These are phyloP conservation scores for Epistrophella euchroma DNA, from an alignment of 2,888 invertebrate species.

Conservation along the genomic window DNA sequence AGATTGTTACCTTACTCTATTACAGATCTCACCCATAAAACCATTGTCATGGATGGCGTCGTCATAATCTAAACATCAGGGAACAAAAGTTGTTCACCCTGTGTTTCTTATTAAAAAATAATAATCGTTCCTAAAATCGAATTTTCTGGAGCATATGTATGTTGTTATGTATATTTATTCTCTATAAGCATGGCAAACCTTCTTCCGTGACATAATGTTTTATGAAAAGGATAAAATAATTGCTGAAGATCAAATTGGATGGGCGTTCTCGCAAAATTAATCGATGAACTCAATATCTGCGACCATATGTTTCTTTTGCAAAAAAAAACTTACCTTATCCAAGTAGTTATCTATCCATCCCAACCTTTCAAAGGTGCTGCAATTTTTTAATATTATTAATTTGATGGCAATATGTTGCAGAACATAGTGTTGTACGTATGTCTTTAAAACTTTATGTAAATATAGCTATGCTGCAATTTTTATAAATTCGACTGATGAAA, in stretches of 20 bases:
- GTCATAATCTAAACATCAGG: too few relatives aligned
- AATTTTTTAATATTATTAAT: constrained; percentile 33
- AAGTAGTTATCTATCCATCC: background rate
- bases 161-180: background rate
- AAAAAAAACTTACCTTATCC: background rate
- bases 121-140: background rate
- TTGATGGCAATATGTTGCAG: constrained; percentile 30
- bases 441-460: too few relatives aligned
- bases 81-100: background rate
- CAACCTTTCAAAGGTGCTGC: constrained; percentile 24
- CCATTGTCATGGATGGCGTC: too few relatives aligned
- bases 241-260: constrained; percentile 45
- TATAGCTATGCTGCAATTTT: too few relatives aligned
- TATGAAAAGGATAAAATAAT: constrained; percentile 50
- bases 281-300: constrained; percentile 55
- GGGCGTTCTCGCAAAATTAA: constrained; percentile 56
- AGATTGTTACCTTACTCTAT: too few relatives aligned
- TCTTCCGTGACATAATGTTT: background rate
- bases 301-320: constrained; percentile 52
- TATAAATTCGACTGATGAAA: too few relatives aligned
- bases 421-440: too few relatives aligned
- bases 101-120: background rate
- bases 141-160: background rate
- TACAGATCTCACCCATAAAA: too few relatives aligned
- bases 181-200: background rate